Conservation (phyloP, 2,797 vertebrate species). For the Astyanax mexicanus region DNA sequence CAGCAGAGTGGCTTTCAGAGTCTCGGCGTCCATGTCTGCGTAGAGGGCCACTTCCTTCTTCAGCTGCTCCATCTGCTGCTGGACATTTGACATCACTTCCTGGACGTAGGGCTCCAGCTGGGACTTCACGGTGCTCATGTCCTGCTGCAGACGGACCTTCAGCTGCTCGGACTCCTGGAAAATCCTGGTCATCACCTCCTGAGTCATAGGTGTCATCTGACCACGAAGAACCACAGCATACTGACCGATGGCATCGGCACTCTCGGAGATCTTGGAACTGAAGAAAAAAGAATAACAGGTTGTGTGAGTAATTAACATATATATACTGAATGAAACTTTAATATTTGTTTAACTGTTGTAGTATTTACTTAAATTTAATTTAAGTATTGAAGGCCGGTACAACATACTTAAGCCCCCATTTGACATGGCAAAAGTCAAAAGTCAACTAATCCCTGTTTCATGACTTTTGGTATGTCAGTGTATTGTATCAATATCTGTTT, state of each 20-base stretch:
- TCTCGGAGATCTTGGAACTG: conserved; percentile 69
- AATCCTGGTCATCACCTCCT: conserved; percentile 65
- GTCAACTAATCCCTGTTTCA: no score
- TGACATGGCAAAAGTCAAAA: no score
- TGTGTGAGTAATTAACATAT: no score
- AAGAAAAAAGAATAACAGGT: no score
- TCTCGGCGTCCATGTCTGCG: conserved; percentile 62
- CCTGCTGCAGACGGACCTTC: conserved; percentile 64
- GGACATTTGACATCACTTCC: conserved; percentile 60
- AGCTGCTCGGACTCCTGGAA: conserved; percentile 69
- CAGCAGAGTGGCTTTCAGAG: conserved; percentile 66
- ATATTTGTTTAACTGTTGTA: no score
- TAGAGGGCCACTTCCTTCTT: conserved; percentile 60
- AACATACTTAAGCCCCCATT: no score
- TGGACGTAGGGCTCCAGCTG: conserved; percentile 61
- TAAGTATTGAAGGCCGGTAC: no score
- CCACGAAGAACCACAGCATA: conserved; percentile 44
- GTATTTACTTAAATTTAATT: no score
- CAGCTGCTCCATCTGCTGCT: conserved; percentile 67
- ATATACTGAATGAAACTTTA: no score
- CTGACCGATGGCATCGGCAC: conserved; percentile 59
- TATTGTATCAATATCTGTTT: no score
- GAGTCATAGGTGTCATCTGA: conserved; percentile 65
- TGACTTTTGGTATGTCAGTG: no score
- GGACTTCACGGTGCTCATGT: conserved; percentile 54